Conservation (phyloP, 2,888 invertebrate species). For the Lasioglossum pauxillum region DNA sequence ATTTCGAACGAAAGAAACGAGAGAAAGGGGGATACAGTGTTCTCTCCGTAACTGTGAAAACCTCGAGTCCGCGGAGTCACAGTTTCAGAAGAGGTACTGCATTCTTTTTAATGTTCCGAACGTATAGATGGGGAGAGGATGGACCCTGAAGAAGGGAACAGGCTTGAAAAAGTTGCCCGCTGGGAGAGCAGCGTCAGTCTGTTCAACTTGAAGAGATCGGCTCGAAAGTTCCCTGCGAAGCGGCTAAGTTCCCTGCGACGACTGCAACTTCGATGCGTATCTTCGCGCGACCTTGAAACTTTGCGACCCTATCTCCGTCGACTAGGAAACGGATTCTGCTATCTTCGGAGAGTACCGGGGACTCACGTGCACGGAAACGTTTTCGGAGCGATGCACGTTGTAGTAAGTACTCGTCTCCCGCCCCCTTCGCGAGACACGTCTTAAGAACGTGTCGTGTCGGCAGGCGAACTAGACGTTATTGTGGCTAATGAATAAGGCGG, state of each 20-base stretch:
- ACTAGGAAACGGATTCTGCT: not conserved
- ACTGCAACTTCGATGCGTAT: conserved; percentile 38
- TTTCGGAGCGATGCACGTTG: not conserved
- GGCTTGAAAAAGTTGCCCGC: conserved; percentile 10
- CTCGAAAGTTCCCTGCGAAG: conserved; percentile 38
- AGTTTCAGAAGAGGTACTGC: too few species aligned
- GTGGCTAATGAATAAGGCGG: conserved; percentile 13
- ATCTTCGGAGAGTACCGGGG: not conserved
- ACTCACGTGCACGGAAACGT: conserved; percentile 1
- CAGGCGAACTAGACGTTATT: not conserved
- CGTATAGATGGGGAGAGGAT: too few species aligned
- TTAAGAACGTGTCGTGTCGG: conserved; percentile 1
- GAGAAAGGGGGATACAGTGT: not conserved
- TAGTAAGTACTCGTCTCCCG: not conserved
- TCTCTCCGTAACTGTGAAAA: too few species aligned
- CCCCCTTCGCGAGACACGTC: not conserved
- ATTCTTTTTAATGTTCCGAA: too few species aligned
- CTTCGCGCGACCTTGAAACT: conserved; percentile 53
- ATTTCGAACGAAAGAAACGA: conserved; percentile 44
- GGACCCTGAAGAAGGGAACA: not conserved
- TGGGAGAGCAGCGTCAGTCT: conserved; percentile 30
- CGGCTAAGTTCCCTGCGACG: not conserved
- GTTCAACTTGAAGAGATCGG: conserved; percentile 37
- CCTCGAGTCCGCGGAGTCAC: too few species aligned
- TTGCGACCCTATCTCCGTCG: not conserved